Evolutionary conservation across 92 coral and sea anemone species (phyloP).

Genomic region (Zoanthus sansibaricus): DNA sequence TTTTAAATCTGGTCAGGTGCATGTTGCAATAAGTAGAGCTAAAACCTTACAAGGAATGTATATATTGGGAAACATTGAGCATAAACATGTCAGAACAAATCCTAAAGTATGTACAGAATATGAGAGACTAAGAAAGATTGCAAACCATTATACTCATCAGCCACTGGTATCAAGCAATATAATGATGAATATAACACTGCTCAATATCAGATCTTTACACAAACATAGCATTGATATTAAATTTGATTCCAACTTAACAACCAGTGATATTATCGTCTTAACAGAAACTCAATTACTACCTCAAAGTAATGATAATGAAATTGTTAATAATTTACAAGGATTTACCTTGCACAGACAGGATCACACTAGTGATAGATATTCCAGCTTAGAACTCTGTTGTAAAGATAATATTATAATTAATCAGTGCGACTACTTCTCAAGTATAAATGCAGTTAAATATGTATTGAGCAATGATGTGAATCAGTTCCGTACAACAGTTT

Average conservation of each 20-base stretch:
- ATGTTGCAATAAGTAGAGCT: no score
- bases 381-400: neutral
- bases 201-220: conserved; percentile 32
- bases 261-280: conserved; percentile 11
- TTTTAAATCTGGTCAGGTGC: no score
- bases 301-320: neutral
- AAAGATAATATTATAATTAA: conserved; percentile 1
- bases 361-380: conserved; percentile 10
- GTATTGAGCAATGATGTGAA: conserved; percentile 13
- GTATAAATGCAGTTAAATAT: neutral
- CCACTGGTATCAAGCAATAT: conserved; percentile 7
- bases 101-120: no score
- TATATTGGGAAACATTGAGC: no score
- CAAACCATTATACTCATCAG: neutral
- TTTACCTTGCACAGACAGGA: conserved; percentile 8
- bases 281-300: neutral
- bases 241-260: conserved; percentile 26
- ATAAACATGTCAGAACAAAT: no score
- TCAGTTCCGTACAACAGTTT: conserved; percentile 2
- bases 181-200: conserved; percentile 31
- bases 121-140: no score
- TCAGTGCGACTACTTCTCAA: conserved; percentile 2
- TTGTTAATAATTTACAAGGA: conserved; percentile 8
- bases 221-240: conserved; percentile 43
- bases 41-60: no score